Evolutionary conservation across 2,888 invertebrate species (phyloP), one percentile per base, ranked within the genome.

Genomic region (Erynnis tages): DNA sequence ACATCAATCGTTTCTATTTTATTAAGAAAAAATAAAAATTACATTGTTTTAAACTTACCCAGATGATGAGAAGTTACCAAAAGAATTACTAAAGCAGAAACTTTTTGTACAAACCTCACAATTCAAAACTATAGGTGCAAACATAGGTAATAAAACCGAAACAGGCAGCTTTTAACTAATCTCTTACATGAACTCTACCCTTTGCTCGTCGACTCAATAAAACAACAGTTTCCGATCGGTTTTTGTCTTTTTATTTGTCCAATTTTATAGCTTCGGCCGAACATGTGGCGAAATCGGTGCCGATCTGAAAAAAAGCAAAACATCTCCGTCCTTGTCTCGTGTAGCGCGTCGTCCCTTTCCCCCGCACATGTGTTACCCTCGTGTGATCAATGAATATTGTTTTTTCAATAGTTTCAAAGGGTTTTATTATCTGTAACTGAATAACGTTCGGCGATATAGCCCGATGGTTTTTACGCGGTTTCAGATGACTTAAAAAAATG

Each of bases 281-380:
- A 69, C 82, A 83, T 80, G 76, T 82, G 82, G 77, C 75, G 56
- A 82, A 82, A 83, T 82, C 82, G 79, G 73, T 76, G 81, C 75
- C 66, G 68, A 62, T 63, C 67, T 43, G 69, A 71, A 71, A 69
- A 71, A 69, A 66, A 67, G 69, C 65, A 70, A 64, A 43, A 54
- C 54, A 54, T 34, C 35, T 2, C 57, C 56, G 1, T 73, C 77
- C 38, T 72, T 25, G 21, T 79, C 66, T 2, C 4, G 25, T 54
- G 63, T 63, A 75, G 69, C 65, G 61, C 69, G 29, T 54, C 43
- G 60, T 81, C 80, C 49, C 71, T 40, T 23, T 79, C 69, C 48
- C 40, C 60, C 43, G 46, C 77, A 83, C 83, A 82, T 82, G 81
- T 83, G 83, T 66, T 73, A 64, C 66, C 76, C 76, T 76, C 65